Evolutionary conservation across 2,113 vertebrate genomes (phyloP), one percentile per base, ranked within the genome.

Genomic region (Gymnorhina tibicen): DNA sequence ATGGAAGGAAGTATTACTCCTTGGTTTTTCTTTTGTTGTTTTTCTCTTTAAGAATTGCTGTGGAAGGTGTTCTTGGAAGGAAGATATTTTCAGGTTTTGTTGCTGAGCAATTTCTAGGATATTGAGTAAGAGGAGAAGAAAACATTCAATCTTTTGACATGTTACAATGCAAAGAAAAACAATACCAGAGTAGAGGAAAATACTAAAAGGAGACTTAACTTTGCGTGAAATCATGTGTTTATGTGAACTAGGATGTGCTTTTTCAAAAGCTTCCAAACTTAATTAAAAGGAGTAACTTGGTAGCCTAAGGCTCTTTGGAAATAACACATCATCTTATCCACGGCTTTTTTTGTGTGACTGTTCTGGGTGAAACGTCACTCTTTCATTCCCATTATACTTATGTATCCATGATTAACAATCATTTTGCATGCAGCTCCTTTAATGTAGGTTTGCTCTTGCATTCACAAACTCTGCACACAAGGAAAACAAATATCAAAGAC

Each of bases 381-480:
- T 68, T 59, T 42, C 16, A 4, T 75, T 79, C 27, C 44, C 13
- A 4, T 59, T 72, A 35, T 42, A 19, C 15, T 85, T 63, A 14
- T 6, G 11, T 32, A 60, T 33, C 39, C 27, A 44, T 39, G 28
- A 35, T 72, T 30, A 64, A 76, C 30, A 59, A n/a, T 72, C 19
- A 15, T 30, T 78, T 75, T 52, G 26, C 4, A 13, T 26, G 8
- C 14, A 49, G 8, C 49, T 78, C 41, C 17, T 47, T 84, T 23
- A 73, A 27, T 27, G 35, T 73, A 33, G 16, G 4, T 47, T 82
- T 75, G 13, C 35, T 67, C 82, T 68, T 75, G 27, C 6, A 15
- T 75, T 90, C 22, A 16, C 11, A 6, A 2, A 4, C 7, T 46
- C 30, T 41, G 4, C 16, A 23, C 0, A 3, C 3, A 14, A 59